Evolutionary conservation across 2,797 vertebrate genomes (phyloP), one percentile per base, ranked within the genome.

Genomic region (Sternarchorhynchus goeldii): DNA sequence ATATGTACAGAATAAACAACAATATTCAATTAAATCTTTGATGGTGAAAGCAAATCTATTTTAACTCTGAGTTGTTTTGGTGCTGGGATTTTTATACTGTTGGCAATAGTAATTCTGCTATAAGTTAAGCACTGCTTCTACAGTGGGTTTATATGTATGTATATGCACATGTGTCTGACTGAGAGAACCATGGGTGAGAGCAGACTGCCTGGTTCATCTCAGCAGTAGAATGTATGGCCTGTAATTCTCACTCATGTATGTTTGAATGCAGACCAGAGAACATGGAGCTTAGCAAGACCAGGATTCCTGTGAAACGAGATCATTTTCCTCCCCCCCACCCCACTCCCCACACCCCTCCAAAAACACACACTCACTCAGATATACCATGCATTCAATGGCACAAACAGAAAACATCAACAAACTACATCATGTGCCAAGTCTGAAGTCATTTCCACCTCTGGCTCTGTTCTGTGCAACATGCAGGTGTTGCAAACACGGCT

Each of bases 401-500:
- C 81, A 83, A 87, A 89, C 83, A 87, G 82, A 87, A 86, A 88
- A 84, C 80, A 81, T 73, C 77, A 75, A 77, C 69, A 81, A 84
- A 84, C 1, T 62, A 84, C 73, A 32, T 82, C 76, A 85, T 87
- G 88, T 86, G 88, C 83, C 84, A 87, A 82, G 77, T 3, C n/a
- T 57, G 50, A 60, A 84, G 86, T 86, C 83, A 84, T 81, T 87
- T 85, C 84, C 67, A 78, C 80, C 73, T 73, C 88, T 20, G 62
- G 70, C 29, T 81, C 62, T 8, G 87, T 89, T 92, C 82, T 82
- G 84, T 88, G 85, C 88, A 10, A 59, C 34, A 50, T 64, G 32
- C 77, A 92, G 87, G 89, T 91, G 88, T 80, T 78, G 78, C 64
- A 82, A 76, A 80, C 73, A 73, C 83, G 88, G 88, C 84, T 88